Evolutionary conservation across 2,113 vertebrate genomes (phyloP), one percentile per base, ranked within the genome.

Genomic region (Ailuropoda melanoleuca): DNA sequence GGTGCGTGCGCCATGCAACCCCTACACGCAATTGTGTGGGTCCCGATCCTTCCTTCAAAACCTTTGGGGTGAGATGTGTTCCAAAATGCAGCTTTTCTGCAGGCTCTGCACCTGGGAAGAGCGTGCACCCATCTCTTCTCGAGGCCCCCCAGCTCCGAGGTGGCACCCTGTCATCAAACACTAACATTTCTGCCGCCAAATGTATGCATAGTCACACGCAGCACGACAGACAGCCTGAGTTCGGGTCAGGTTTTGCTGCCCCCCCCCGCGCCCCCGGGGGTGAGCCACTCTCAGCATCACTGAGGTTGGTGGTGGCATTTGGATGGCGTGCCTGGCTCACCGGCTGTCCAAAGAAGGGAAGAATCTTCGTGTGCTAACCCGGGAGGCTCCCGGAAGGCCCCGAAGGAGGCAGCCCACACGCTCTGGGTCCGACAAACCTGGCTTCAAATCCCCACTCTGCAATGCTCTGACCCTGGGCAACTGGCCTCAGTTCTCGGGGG

Each of bases 91-190:
- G 77, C 26, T 19, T 29, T 43, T 21, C 14, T 26, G 8, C 68
- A 26, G 58, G 11, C 50, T 17, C 4, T 23, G 34, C 58, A 12
- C 3, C 55, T 34, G 1, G 13, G 19, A 0, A 2, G 14, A 1
- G n/a, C 0, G 1, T 6, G 1, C 6, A 2, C 6, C 0, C 14
- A 12, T 34, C 21, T 31, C 6, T 18, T 2, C 46, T 34, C 4
- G 48, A 43, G 11, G 46, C 18, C 55, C 46, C 77, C 64, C 5
- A 0, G 6, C 46, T 82, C 26, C 0, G 10, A 3, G 15, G n/a
- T 0, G 0, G 72, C 62, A 10, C 46, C 78, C 19, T 0, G 43
- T 5, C 29, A 74, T 14, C 78, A 62, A 43, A 60, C 11, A 2
- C 18, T 3, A 78, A 2, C 14, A 37, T 17, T 74, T 66, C 89